Conservation (phyloP, 2,888 invertebrate species). For the Mimas tiliae region DNA sequence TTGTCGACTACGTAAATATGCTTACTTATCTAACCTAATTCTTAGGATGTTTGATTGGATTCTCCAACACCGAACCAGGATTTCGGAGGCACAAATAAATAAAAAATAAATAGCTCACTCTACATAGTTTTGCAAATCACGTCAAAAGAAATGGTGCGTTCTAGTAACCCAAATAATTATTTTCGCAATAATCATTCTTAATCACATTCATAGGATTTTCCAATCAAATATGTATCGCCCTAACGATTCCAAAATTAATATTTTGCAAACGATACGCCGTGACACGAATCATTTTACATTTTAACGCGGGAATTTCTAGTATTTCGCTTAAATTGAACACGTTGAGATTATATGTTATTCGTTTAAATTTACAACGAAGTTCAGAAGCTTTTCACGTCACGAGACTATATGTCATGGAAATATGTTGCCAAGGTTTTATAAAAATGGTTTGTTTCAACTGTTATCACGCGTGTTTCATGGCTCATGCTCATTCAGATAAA, state of each 20-base stretch:
- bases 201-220: not conserved
- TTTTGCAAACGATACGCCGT: not conserved
- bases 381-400: constrained; percentile 6
- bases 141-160: too few relatives aligned
- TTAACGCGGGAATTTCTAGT: constrained; percentile 7
- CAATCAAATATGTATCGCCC: not conserved
- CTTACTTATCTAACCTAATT: too few relatives aligned
- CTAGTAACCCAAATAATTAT: not conserved
- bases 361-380: constrained; percentile 17
- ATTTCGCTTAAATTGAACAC: constrained; percentile 20
- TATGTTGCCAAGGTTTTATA: not conserved
- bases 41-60: too few relatives aligned
- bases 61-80: too few relatives aligned
- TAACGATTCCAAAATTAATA: not conserved
- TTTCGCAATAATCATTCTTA: not conserved
- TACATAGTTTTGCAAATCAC: too few relatives aligned
- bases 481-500: not conserved
- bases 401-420: not conserved
- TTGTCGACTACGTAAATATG: too few relatives aligned
- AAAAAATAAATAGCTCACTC: too few relatives aligned
- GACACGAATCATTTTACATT: not conserved
- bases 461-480: not conserved
- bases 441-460: constrained; percentile 1
- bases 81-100: too few relatives aligned
- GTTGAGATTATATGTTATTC: constrained; percentile 7